Evolutionary conservation across 2,113 vertebrate species (phyloP).

Genomic region (Polypterus senegalus): DNA sequence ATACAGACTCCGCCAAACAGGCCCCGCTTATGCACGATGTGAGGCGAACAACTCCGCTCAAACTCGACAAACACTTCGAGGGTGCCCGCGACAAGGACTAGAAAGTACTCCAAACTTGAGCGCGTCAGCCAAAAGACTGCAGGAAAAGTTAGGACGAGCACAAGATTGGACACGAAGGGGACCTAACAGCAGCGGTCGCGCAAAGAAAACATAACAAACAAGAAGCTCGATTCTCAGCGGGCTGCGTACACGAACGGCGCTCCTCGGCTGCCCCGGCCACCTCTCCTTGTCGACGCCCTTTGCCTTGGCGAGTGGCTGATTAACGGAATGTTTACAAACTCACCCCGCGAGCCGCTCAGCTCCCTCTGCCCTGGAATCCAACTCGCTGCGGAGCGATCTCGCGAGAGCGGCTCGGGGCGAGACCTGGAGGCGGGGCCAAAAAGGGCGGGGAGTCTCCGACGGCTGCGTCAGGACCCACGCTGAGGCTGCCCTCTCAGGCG

Average conservation of each 20-base stretch:
- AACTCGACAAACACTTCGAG: neutral
- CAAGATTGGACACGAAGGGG: too few relatives aligned
- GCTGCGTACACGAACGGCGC: conserved; percentile 17
- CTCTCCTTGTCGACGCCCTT: neutral
- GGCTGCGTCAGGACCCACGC: too few relatives aligned
- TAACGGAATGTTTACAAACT: conserved; percentile 64
- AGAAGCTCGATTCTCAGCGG: neutral
- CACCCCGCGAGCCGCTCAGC: conserved; percentile 52
- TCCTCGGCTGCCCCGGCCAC: neutral
- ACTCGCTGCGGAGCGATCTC: conserved; percentile 46
- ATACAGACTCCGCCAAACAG: conserved; percentile 29
- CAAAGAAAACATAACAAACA: too few relatives aligned
- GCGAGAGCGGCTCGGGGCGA: conserved; percentile 34
- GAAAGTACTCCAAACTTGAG: too few relatives aligned
- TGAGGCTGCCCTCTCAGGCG: too few relatives aligned
- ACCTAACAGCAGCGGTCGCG: too few relatives aligned
- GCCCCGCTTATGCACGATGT: neutral
- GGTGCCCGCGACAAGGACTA: too few relatives aligned
- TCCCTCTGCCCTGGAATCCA: conserved; percentile 54
- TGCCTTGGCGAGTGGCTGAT: conserved; percentile 22
- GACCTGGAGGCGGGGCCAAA: neutral
- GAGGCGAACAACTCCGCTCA: neutral
- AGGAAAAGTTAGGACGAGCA: too few relatives aligned
- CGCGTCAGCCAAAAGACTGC: too few relatives aligned
- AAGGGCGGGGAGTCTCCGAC: neutral